These are phyloP conservation scores for Antheraea assamensis DNA, from an alignment of 2,888 invertebrate genomes.

Conservation along the genomic window DNA sequence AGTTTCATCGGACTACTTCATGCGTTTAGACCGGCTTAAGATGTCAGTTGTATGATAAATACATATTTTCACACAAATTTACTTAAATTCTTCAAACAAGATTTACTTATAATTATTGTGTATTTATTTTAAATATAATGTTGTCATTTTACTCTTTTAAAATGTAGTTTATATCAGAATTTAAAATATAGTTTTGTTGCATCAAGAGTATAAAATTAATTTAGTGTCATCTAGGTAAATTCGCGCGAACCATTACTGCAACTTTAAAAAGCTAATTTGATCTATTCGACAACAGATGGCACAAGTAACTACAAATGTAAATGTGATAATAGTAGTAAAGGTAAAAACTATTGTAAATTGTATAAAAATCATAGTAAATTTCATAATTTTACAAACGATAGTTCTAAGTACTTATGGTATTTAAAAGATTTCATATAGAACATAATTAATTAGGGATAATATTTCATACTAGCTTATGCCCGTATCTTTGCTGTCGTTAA, in stretches of 20 bases:
- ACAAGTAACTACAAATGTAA: slow-evolving; percentile 8
- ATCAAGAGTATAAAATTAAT: background rate
- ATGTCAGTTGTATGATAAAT: too few relatives aligned
- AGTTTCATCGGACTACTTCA: too few relatives aligned
- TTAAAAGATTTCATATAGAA: background rate
- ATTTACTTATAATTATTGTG: too few relatives aligned
- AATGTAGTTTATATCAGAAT: background rate
- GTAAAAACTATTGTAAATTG: slow-evolving; percentile 15
- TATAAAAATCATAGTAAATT: background rate
- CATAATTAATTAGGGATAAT: background rate
- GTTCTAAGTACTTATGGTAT: background rate
- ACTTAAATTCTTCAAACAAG: too few relatives aligned
- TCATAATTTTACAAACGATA: background rate
- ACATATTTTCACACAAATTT: too few relatives aligned
- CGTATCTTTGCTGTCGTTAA: too few relatives aligned
- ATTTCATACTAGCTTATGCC: background rate
- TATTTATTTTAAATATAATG: background rate
- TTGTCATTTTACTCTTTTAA: background rate
- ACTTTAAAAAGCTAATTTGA: background rate
- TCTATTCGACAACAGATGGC: slow-evolving; percentile 32
- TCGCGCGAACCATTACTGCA: slow-evolving; percentile 16
- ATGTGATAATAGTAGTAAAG: slow-evolving; percentile 18
- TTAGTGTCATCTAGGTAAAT: slow-evolving; percentile 34
- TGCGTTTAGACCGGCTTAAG: too few relatives aligned
- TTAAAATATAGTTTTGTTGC: background rate